Percentiles rank a stretch among this genome's conserved stretches.
Conservation (phyloP, 2,888 invertebrate species). For the Spicauda simplicius region DNA sequence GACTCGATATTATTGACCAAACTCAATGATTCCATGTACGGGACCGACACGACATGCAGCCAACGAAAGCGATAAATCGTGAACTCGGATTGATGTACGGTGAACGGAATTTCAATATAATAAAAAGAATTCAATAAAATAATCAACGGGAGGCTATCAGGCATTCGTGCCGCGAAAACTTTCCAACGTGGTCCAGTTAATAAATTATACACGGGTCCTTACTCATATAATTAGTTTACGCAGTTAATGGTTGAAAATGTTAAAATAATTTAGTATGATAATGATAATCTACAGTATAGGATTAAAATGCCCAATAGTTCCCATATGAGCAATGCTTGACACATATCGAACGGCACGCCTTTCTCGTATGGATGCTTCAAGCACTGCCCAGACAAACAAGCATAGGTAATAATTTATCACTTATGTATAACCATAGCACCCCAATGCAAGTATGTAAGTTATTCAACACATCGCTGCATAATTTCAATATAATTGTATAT, state of each 20-base stretch:
- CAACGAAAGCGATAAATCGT: slow-evolving; percentile 74
- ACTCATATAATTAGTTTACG: slow-evolving; percentile 77
- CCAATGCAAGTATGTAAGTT: slow-evolving; percentile 85
- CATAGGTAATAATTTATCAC: slow-evolving; percentile 77
- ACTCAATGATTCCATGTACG: slow-evolving; percentile 49
- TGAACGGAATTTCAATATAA: slow-evolving; percentile 66
- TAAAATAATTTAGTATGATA: slow-evolving; percentile 84
- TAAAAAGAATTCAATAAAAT: slow-evolving; percentile 65
- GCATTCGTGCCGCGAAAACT: slow-evolving; percentile 82
- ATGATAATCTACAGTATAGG: slow-evolving; percentile 81
- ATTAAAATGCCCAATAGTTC: slow-evolving; percentile 86
- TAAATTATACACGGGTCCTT: slow-evolving; percentile 72
- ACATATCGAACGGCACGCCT: slow-evolving; percentile 46
- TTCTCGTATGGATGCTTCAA: slow-evolving; percentile 56
- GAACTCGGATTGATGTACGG: slow-evolving; percentile 76
- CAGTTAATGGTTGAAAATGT: slow-evolving; percentile 84
- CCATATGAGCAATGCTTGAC: slow-evolving; percentile 75
- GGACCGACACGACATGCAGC: slow-evolving; percentile 72
- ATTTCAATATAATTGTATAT: slow-evolving; percentile 61
- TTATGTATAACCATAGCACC: slow-evolving; percentile 84
- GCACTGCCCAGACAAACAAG: slow-evolving; percentile 75
- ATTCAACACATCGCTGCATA: slow-evolving; percentile 70
- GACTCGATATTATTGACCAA: slow-evolving; percentile 38
- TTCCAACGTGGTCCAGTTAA: slow-evolving; percentile 76
- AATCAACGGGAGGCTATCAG: slow-evolving; percentile 80